A percentile compares a stretch with the other conserved stretches of the same genome.
Evolutionary conservation across 2,797 vertebrate genomes (phyloP).

Genomic region (Falco concolor): DNA sequence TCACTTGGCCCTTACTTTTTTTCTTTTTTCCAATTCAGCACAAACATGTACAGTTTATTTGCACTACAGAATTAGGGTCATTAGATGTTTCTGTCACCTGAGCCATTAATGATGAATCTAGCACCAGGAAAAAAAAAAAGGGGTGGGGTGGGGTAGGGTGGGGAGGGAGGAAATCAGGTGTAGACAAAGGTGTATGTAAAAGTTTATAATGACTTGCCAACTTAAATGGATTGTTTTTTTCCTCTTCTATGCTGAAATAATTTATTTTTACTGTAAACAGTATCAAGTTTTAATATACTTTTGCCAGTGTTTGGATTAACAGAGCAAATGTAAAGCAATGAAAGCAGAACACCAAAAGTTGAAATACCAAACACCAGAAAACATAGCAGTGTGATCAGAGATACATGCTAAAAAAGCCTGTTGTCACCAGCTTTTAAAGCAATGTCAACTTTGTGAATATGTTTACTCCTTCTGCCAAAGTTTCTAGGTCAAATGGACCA

Average conservation of each 20-base stretch:
- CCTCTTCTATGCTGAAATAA: slow-evolving; percentile 27
- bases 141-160: neutral
- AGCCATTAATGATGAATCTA: slow-evolving; percentile 49
- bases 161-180: neutral
- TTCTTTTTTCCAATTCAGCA: slow-evolving; percentile 42
- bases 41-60: slow-evolving; percentile 32
- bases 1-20: neutral
- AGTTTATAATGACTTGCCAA: slow-evolving; percentile 24
- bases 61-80: slow-evolving; percentile 50
- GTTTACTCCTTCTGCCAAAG: slow-evolving; percentile 82
- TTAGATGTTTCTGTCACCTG: slow-evolving; percentile 34
- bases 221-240: neutral
- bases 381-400: neutral
- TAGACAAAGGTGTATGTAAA: slow-evolving; percentile 8
- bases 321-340: slow-evolving; percentile 35
- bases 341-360: slow-evolving; percentile 7
- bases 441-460: slow-evolving; percentile 71
- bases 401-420: slow-evolving; percentile 12
- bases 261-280: slow-evolving; percentile 21
- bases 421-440: slow-evolving; percentile 54
- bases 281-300: neutral
- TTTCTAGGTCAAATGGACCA: slow-evolving; percentile 79
- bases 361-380: slow-evolving; percentile 12
- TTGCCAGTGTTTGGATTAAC: slow-evolving; percentile 10
- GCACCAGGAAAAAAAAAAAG: neutral